Evolutionary conservation across 2,888 invertebrate species (phyloP), one percentile per base, ranked within the genome.

Genomic region (Brachyptera risi): DNA sequence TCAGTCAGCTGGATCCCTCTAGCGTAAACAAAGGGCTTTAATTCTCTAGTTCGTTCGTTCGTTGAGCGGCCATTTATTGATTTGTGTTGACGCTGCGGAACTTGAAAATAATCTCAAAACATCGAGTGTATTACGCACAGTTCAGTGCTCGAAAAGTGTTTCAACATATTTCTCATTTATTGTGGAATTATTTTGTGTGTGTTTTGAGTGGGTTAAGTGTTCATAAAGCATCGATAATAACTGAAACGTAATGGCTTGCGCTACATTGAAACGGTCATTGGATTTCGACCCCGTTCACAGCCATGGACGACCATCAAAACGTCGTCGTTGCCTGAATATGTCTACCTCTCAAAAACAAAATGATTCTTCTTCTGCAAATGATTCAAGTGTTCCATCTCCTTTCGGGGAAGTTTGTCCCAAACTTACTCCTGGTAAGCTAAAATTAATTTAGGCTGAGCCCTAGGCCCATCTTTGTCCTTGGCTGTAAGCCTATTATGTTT

Each of bases 171-270:
- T 31, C 5, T 31, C 7, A 31, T 31, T 7, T 31, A 31, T 7
- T 31, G 11, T 5, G 5, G 31, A 31, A 31, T 31, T 31, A 7
- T 7, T 31, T 31, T 7, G 31, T 11, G 31, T 31, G 11, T 31
- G 11, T 5, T 31, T 31, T n/a, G n/a, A n/a, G n/a, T n/a, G n/a
- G n/a, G 31, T 31, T 31, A 5, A 31, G 31, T 31, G 31, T 31
- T 31, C 31, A n/a, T n/a, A n/a, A n/a, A n/a, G n/a, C n/a, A n/a
- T n/a, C n/a, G n/a, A n/a, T n/a, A n/a, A n/a, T n/a, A n/a, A n/a
- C n/a, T n/a, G n/a, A n/a, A n/a, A n/a, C n/a, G n/a, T n/a, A 83
- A 97, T 97, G 96, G 96, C 96, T 83, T 96, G 96, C 84, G 96
- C 96, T 79, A 96, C 96, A 73, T 83, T 96, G 68, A 96, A 96